These are phyloP conservation scores for Agonopterix heracliana DNA, from an alignment of 2,888 invertebrate genomes.

Conservation along the genomic window DNA sequence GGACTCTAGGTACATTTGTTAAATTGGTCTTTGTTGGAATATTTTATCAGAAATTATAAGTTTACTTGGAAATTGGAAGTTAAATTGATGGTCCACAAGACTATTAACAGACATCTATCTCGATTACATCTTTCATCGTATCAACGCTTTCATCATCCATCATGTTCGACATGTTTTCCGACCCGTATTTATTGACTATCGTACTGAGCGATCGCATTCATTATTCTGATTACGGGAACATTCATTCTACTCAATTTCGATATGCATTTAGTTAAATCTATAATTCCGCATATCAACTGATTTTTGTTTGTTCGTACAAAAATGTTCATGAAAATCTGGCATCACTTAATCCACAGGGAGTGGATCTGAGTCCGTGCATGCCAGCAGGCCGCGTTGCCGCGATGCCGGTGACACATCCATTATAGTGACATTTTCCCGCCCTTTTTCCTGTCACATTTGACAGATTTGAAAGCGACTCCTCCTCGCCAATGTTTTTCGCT, in stretches of 20 bases:
- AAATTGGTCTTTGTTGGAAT: background rate
- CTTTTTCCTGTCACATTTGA: slow-evolving; percentile 73
- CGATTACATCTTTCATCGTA: slow-evolving; percentile 59
- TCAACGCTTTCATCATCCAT: slow-evolving; percentile 62
- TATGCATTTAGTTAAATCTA: slow-evolving; percentile 7
- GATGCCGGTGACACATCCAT: slow-evolving; percentile 73
- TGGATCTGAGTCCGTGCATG: slow-evolving; percentile 49
- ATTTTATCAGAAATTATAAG: background rate
- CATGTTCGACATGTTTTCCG: slow-evolving; percentile 68
- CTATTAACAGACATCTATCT: slow-evolving; percentile 44
- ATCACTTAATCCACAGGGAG: slow-evolving; percentile 57
- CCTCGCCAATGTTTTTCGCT: slow-evolving; percentile 59
- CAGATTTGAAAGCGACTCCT: slow-evolving; percentile 72
- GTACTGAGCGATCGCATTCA: slow-evolving; percentile 58
- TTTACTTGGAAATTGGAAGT: background rate
- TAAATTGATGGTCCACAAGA: slow-evolving; percentile 16
- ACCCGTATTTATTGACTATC: slow-evolving; percentile 66
- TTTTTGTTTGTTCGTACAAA: slow-evolving; percentile 18
- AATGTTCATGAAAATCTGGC: slow-evolving; percentile 47
- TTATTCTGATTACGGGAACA: slow-evolving; percentile 51
- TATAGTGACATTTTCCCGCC: slow-evolving; percentile 72
- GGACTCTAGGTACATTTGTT: too few relatives aligned
- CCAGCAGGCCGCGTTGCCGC: slow-evolving; percentile 55
- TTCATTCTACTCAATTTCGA: slow-evolving; percentile 9
- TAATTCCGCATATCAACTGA: background rate